Base-by-base conservation (phyloP, 1,140 invertebrate species). In the Sogatella furcifera region DNA sequence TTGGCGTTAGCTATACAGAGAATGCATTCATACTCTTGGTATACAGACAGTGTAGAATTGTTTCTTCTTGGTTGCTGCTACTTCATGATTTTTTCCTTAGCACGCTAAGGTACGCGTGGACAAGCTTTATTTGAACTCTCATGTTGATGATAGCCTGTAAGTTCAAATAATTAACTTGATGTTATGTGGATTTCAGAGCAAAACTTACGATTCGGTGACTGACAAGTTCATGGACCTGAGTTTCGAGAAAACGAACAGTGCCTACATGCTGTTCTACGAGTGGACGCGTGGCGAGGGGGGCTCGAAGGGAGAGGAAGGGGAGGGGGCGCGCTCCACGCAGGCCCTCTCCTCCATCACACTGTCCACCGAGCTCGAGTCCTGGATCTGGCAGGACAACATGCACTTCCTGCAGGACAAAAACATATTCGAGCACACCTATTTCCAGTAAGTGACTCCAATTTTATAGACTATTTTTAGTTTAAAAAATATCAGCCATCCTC, bases 151-250 rank as follows among this genome's bases (percentile, higher is more conserved):
- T n/a, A n/a, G n/a, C n/a, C n/a, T n/a, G n/a, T n/a, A n/a, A n/a
- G n/a, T n/a, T n/a, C n/a, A n/a, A n/a, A n/a, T n/a, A n/a, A n/a
- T n/a, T n/a, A n/a, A n/a, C n/a, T n/a, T n/a, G n/a, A n/a, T n/a
- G n/a, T n/a, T n/a, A n/a, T n/a, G n/a, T n/a, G n/a, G n/a, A n/a
- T 78, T 83, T 62, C 73, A 90, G 88, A 95, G 92, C 68, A 96
- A 96, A 79, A 95, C 92, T 0, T 97, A 96, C 69, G 94, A 97
- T 71, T 92, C 92, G 0, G 90, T 94, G 2, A 95, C 91, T 0
- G 93, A 97, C 67, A 96, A 96, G 69, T 96, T 95, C 69, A 91
- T 97, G 88, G 94, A 97, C 69, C 94, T 96, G 68, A 94, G 92
- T 65, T 95, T 95, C 73, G 94, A 97, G 72, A 97, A 97, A 76